Evolutionary conservation across 2,797 vertebrate genomes (phyloP), one percentile per base, ranked within the genome.

Genomic region (Pteropus rufus): DNA sequence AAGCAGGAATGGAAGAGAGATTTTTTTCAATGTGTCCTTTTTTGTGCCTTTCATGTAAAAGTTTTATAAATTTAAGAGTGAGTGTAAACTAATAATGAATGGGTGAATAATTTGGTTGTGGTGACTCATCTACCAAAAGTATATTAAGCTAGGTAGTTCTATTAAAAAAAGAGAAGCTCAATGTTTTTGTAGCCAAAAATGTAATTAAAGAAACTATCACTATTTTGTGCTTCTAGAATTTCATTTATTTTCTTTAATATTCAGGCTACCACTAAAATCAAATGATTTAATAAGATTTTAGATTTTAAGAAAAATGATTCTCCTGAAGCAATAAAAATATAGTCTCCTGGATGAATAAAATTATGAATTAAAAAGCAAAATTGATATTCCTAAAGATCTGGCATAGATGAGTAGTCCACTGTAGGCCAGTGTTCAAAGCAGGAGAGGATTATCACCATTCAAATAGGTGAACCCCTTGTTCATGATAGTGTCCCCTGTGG

Each of bases 201-300:
- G 2, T 58, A 90, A 87, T 84, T 81, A 85, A 94, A 64, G 23
- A 12, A 93, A 65, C 24, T 24, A 84, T 67, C 65, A 81, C 39
- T 72, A 39, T 92, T 89, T 73, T 89, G 16, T 96, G 41, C 19
- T 82, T 93, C 65, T 94, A 84, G 64, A 73, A 83, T 93, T 89
- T 34, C 7, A 54, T 62, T 84, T 93, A 58, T 34, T 82, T 29
- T 62, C 46, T 87, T 87, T 93, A 34, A 87, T 82, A 64, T 69
- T 89, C 36, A 89, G n/a, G 10, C 29, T 84, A 56, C 9, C 11
- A n/a, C 5, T 69, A 10, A 87, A 93, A 83, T 82, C 15, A 75
- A 75, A 41, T 75, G 39, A 83, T 52, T 21, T 29, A 36, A 5
- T 67, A 82, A 36, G 46, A 79, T 91, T 91, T 89, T 91, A 91